phyloP scores from a whole-genome alignment of 2,888 invertebrate genomes.

The Sarcophaga carnaria region DNA sequence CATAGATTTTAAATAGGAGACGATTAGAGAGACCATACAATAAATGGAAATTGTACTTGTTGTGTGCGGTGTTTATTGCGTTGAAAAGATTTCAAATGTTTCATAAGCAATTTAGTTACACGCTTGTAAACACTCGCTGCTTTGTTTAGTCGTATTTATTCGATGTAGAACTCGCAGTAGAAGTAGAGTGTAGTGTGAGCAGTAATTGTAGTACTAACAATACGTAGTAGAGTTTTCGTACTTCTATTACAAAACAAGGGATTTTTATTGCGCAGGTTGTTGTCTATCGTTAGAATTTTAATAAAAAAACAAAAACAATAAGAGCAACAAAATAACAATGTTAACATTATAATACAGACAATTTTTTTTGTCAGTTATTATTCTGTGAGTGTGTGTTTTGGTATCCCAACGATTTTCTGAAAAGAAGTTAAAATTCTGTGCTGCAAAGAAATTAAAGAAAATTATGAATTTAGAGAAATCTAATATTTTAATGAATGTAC shows the following conservation, averaged over 20 bases:
- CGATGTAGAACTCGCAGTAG: neutral
- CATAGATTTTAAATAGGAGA: too few species aligned
- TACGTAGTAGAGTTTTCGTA: slow-evolving; percentile 21
- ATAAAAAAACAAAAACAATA: too few species aligned
- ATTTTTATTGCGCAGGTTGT: slow-evolving; percentile 60
- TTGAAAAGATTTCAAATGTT: too few species aligned
- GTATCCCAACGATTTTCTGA: neutral
- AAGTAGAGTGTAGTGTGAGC: neutral
- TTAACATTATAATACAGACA: slow-evolving; percentile 25
- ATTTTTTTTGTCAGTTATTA: slow-evolving; percentile 9
- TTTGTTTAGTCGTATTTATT: too few species aligned
- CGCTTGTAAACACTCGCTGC: too few species aligned
- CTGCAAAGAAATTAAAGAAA: slow-evolving; percentile 1
- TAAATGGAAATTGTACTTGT: too few species aligned
- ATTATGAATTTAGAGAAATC: slow-evolving; percentile 14
- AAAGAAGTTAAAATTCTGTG: slow-evolving; percentile 4
- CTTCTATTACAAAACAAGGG: slow-evolving; percentile 19
- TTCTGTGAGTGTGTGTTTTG: neutral
- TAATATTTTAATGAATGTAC: neutral
- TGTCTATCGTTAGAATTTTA: slow-evolving; percentile 9
- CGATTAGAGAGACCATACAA: too few species aligned
- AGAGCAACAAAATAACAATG: too few species aligned
- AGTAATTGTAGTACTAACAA: neutral
- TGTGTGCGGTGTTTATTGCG: too few species aligned
- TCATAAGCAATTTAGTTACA: too few species aligned